These are phyloP conservation scores for Epiblema foenella DNA, from an alignment of 2,888 invertebrate genomes.

Conservation along the genomic window DNA sequence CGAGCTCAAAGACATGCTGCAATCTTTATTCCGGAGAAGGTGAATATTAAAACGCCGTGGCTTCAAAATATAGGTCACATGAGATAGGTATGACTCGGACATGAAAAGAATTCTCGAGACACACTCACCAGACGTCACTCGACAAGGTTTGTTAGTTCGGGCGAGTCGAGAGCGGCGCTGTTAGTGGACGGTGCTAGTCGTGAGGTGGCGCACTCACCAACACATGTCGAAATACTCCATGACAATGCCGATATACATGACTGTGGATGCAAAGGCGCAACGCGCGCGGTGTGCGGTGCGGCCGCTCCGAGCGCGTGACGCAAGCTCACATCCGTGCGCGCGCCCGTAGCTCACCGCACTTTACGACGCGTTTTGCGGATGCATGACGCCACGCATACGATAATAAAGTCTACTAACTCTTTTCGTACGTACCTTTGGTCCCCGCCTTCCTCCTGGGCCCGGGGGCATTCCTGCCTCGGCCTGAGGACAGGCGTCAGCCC, in stretches of 20 bases:
- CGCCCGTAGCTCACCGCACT: slow-evolving; percentile 48
- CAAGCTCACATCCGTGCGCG: slow-evolving; percentile 49
- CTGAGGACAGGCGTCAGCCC: slow-evolving; percentile 99
- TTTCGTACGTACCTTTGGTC: slow-evolving; percentile 87
- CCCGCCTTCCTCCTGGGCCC: slow-evolving; percentile 88
- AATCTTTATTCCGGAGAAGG: slow-evolving; percentile 38
- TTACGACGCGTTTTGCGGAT: slow-evolving; percentile 40
- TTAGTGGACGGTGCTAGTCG: slow-evolving; percentile 52
- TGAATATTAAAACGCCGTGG: slow-evolving; percentile 48
- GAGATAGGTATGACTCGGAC: slow-evolving; percentile 47
- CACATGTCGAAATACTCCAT: slow-evolving; percentile 79
- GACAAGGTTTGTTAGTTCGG: slow-evolving; percentile 56
- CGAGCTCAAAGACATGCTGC: slow-evolving; percentile 25
- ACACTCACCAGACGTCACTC: slow-evolving; percentile 59
- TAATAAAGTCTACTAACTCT: slow-evolving; percentile 43
- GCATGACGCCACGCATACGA: slow-evolving; percentile 38
- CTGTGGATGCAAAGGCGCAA: slow-evolving; percentile 48
- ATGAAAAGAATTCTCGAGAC: slow-evolving; percentile 50
- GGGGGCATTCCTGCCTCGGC: slow-evolving; percentile 97
- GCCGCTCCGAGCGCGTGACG: slow-evolving; percentile 54
- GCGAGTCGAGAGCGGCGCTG: slow-evolving; percentile 55
- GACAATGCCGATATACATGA: slow-evolving; percentile 56
- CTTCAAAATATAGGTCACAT: slow-evolving; percentile 52
- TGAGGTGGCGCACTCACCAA: slow-evolving; percentile 73
- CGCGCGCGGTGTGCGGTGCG: slow-evolving; percentile 43